phyloP scores from a whole-genome alignment of 2,113 vertebrate species.

The Seriola aureovittata region DNA sequence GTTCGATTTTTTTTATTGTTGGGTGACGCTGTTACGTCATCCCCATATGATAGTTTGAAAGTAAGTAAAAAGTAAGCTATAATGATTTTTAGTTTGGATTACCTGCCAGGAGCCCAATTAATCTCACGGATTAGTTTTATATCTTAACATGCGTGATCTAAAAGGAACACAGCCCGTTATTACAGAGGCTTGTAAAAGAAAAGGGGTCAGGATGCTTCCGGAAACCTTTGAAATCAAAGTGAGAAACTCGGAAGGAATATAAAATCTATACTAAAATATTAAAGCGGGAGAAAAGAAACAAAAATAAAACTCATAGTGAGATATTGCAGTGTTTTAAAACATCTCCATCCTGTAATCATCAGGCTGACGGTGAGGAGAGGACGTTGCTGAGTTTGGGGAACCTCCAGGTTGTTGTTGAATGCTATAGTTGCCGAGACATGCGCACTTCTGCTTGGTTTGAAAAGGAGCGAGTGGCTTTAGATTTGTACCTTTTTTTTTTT shows the following conservation, averaged over 20 bases:
- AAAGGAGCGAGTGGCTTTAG: background rate
- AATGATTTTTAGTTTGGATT: background rate
- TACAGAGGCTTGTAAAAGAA: background rate
- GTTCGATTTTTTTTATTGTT: background rate
- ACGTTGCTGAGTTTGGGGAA: constrained; percentile 1
- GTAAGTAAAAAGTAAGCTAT: background rate
- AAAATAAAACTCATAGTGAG: background rate
- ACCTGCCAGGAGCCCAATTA: too few relatives aligned
- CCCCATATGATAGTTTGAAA: background rate
- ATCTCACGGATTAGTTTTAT: too few relatives aligned
- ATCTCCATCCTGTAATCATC: background rate
- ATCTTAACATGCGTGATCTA: too few relatives aligned
- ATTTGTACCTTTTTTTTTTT: constrained; percentile 5
- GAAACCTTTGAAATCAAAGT: background rate
- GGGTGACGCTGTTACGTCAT: background rate
- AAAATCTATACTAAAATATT: too few relatives aligned
- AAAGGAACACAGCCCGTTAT: too few relatives aligned
- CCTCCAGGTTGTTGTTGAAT: background rate
- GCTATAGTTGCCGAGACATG: constrained; percentile 16
- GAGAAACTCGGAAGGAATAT: background rate
- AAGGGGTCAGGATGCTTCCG: background rate
- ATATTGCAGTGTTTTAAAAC: background rate
- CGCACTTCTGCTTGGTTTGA: constrained; percentile 13
- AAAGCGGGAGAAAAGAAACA: background rate
- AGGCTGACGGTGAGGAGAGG: background rate